Conservation (phyloP, 2,113 vertebrate genomes). For the cattle (Bos taurus) region ARS-UCD2.0 NC_037343.1:71043501-71044000, state of each 20-base stretch:
- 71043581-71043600: not conserved
- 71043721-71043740: no score
- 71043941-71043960: not conserved
- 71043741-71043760: not conserved
- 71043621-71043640: not conserved
- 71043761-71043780: not conserved
- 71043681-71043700: not conserved
- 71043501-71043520: not conserved
- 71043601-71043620: not conserved
- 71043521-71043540: not conserved
- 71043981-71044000: not conserved
- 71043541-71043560: not conserved
- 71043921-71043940: no score
- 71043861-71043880: not conserved
- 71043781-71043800: not conserved
- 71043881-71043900: not conserved
- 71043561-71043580: not conserved
- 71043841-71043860: not conserved
- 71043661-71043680: not conserved
- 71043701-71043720: not conserved
- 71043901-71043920: not conserved
- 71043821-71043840: not conserved
- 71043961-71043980: not conserved
- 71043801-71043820: not conserved
- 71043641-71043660: not conserved